phyloP scores from a whole-genome alignment of 2,113 vertebrate genomes.

The Perccottus glenii region DNA sequence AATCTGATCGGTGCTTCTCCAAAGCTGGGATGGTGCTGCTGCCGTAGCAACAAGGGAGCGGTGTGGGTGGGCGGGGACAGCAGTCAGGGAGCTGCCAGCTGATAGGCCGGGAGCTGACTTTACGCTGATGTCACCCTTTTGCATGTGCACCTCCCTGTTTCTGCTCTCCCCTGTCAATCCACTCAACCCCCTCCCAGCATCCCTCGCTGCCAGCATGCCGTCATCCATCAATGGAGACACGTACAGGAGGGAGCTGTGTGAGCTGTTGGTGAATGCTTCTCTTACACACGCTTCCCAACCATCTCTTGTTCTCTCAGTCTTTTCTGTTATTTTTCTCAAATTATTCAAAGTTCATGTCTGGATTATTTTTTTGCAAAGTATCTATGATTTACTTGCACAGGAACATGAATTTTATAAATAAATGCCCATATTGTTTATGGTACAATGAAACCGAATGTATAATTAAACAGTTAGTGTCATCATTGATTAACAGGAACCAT shows the following conservation, averaged over 20 bases:
- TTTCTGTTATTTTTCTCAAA: not conserved
- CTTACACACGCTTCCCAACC: not conserved
- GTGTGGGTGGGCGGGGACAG: constrained; percentile 59
- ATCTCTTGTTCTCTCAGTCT: not conserved
- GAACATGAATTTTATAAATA: no score
- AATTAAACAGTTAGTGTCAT: not conserved
- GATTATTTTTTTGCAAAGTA: no score
- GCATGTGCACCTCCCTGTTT: constrained; percentile 9
- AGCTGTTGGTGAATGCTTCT: constrained; percentile 29
- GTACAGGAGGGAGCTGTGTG: constrained; percentile 5
- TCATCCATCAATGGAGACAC: constrained; percentile 60
- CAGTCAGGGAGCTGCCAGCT: constrained; percentile 31
- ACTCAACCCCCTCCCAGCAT: constrained; percentile 55
- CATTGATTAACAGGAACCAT: not conserved
- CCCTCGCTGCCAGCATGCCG: constrained; percentile 35
- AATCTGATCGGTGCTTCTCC: constrained; percentile 47
- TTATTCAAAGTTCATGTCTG: not conserved
- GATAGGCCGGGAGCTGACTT: constrained; percentile 53
- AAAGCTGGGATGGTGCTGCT: constrained; percentile 56
- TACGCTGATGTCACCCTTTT: constrained; percentile 61
- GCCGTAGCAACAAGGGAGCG: constrained; percentile 76
- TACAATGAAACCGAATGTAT: not conserved
- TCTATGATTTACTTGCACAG: no score
- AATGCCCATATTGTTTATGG: not conserved
- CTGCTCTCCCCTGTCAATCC: constrained; percentile 39